A percentile compares a stretch with the other conserved stretches of the same genome.
These are phyloP conservation scores for Mythimna pallens DNA, from an alignment of 2,888 invertebrate species.

Conservation along the genomic window DNA sequence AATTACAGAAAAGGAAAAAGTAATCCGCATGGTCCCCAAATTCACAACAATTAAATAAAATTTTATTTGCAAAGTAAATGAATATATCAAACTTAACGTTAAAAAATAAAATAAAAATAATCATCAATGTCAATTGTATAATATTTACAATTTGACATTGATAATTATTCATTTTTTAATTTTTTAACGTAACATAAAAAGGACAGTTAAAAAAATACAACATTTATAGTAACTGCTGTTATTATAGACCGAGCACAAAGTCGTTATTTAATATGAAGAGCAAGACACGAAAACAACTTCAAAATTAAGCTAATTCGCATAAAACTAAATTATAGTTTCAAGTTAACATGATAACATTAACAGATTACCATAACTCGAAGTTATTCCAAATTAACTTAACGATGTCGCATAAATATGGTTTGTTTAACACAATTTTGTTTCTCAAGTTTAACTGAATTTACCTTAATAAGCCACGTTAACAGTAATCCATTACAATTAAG, in stretches of 20 bases:
- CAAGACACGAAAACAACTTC: slow-evolving; percentile 10
- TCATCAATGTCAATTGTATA: too few species aligned
- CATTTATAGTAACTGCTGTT: too few species aligned
- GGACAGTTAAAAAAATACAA: too few species aligned
- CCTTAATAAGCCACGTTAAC: slow-evolving; percentile 50
- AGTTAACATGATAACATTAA: slow-evolving; percentile 45
- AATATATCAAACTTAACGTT: too few species aligned
- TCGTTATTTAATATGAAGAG: not conserved
- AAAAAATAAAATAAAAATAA: too few species aligned
- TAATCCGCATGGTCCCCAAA: too few species aligned
- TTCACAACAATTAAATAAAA: too few species aligned
- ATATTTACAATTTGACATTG: too few species aligned
- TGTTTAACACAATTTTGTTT: slow-evolving; percentile 60
- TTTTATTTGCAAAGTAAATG: too few species aligned
- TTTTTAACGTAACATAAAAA: too few species aligned
- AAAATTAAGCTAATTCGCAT: slow-evolving; percentile 29
- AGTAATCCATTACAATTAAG: slow-evolving; percentile 57
- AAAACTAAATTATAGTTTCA: slow-evolving; percentile 49
- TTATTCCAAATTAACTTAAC: slow-evolving; percentile 52
- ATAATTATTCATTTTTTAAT: too few species aligned
- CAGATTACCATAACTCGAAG: slow-evolving; percentile 55
- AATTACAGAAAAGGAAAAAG: too few species aligned
- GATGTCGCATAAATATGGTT: slow-evolving; percentile 55
- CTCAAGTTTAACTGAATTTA: slow-evolving; percentile 56
- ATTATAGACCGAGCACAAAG: not conserved